Percentiles rank a stretch among this genome's conserved stretches.
Conservation (phyloP, 2,113 vertebrate species). For the Xenopus borealis region DNA sequence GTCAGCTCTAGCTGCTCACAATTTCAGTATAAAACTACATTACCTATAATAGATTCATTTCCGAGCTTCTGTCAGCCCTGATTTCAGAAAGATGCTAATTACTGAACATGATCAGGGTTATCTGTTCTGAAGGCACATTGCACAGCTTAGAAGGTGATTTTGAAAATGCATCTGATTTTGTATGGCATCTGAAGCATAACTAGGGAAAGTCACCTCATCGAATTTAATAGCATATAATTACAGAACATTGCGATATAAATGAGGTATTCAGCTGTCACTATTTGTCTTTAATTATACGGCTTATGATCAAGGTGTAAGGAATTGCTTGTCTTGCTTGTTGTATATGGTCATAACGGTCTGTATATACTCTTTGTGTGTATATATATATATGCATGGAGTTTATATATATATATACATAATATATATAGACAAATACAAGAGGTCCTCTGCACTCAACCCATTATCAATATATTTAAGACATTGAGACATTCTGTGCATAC, state of each 20-base stretch:
- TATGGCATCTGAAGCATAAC: constrained; percentile 8
- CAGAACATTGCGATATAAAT: not conserved
- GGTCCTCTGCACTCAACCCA: too few species aligned
- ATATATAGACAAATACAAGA: too few species aligned
- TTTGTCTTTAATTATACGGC: not conserved
- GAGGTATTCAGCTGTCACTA: not conserved
- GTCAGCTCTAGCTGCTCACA: not conserved
- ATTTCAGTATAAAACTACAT: constrained; percentile 17
- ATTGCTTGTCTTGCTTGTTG: too few species aligned
- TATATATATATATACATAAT: too few species aligned
- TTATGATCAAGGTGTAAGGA: not conserved
- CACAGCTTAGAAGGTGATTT: not conserved
- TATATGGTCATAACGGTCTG: too few species aligned
- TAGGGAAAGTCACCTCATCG: not conserved
- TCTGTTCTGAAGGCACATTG: not conserved
- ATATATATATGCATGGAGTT: too few species aligned
- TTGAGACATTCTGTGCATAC: too few species aligned
- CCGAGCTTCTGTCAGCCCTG: not conserved
- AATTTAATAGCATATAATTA: constrained; percentile 13
- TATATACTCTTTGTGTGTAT: too few species aligned
- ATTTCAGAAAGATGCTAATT: constrained; percentile 8
- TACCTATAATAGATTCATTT: not conserved
- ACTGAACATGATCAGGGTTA: not conserved
- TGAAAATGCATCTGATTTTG: not conserved
- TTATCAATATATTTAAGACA: too few species aligned